Evolutionary conservation across 2,888 invertebrate species (phyloP).

Genomic region (Chesias legatella): DNA sequence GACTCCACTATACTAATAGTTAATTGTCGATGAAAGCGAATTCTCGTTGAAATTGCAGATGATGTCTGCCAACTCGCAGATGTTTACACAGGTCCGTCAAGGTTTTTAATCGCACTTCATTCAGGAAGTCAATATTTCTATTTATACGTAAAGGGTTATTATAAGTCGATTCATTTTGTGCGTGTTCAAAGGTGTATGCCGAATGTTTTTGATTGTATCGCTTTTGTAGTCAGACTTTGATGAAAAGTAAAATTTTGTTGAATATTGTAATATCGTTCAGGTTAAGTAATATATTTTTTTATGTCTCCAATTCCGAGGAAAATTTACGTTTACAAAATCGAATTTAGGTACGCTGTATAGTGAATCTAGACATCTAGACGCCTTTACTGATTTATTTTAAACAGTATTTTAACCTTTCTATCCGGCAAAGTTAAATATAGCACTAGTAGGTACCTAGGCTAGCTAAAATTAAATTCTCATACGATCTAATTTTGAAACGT

Average conservation of each 20-base stretch:
- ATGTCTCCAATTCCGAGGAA: too few species aligned
- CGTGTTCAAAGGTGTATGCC: too few species aligned
- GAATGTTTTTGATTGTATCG: too few species aligned
- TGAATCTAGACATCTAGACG: background rate
- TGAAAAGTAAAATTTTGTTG: too few species aligned
- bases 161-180: too few species aligned
- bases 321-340: too few species aligned
- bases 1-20: constrained; percentile 43
- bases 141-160: constrained; percentile 15
- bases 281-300: too few species aligned
- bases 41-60: constrained; percentile 55
- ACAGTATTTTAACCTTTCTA: constrained; percentile 15
- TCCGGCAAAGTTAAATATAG: constrained; percentile 12
- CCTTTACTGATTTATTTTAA: constrained; percentile 4
- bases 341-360: too few species aligned
- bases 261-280: too few species aligned
- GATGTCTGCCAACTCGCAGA: constrained; percentile 48
- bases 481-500: constrained; percentile 12
- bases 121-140: constrained; percentile 32
- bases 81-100: constrained; percentile 45
- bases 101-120: constrained; percentile 43
- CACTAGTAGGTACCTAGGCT: constrained; percentile 17
- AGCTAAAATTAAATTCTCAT: constrained; percentile 11
- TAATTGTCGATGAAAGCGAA: constrained; percentile 47
- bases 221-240: too few species aligned